Conservation (phyloP, 1,140 invertebrate genomes). For the Drosophila athabasca region DNA sequence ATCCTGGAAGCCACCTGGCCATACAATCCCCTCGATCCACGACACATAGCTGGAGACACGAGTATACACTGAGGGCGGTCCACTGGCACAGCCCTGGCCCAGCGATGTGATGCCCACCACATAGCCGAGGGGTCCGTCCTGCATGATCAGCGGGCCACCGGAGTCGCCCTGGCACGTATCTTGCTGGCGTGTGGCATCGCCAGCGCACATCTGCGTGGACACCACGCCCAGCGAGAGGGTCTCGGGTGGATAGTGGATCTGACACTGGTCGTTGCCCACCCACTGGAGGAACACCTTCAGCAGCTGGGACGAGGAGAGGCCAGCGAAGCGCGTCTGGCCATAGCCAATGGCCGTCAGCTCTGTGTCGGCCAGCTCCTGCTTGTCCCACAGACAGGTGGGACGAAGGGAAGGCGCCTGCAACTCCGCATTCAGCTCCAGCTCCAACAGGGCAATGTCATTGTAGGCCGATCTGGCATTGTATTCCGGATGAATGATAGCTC, state of each 20-base stretch:
- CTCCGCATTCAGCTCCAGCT: constrained; percentile 33
- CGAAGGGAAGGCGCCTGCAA: constrained; percentile 13
- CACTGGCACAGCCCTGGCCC: constrained; percentile 87
- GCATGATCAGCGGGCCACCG: constrained; percentile 84
- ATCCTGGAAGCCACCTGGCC: constrained; percentile 82
- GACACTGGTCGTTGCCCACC: constrained; percentile 52
- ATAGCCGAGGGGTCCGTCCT: background rate
- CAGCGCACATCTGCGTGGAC: constrained; percentile 86
- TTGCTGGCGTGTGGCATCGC: constrained; percentile 84
- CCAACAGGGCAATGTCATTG: constrained; percentile 77
- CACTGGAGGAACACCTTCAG: constrained; percentile 56
- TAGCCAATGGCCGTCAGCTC: constrained; percentile 73
- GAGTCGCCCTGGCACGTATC: constrained; percentile 91
- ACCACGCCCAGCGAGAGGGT: constrained; percentile 70
- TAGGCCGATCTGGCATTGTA: constrained; percentile 53
- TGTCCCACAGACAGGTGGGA: constrained; percentile 52
- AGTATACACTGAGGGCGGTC: constrained; percentile 88
- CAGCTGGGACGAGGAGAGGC: constrained; percentile 60
- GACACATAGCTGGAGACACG: constrained; percentile 88
- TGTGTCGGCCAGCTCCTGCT: constrained; percentile 8
- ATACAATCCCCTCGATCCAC: constrained; percentile 90
- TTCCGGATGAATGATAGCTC: constrained; percentile 58
- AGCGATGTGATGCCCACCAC: constrained; percentile 89
- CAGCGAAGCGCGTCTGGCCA: constrained; percentile 69
- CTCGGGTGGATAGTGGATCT: constrained; percentile 48